These are phyloP conservation scores for Eucriotettix oculatus DNA, from an alignment of 2,888 invertebrate species.

Conservation along the genomic window DNA sequence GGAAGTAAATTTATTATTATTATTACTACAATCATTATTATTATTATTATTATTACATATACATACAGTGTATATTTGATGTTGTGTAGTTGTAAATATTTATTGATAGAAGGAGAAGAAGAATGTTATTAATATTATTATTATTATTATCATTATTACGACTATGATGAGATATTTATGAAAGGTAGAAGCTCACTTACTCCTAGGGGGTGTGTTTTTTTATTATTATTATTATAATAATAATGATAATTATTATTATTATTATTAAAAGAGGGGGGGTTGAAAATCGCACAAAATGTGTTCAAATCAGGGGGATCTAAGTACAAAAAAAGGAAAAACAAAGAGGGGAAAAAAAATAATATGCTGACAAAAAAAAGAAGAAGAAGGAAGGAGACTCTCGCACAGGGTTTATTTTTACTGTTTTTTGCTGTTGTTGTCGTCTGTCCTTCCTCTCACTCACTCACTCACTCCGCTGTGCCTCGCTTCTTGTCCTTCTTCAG, in stretches of 20 bases:
- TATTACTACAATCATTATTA: not conserved
- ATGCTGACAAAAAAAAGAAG: too few species aligned
- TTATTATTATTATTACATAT: constrained; percentile 9
- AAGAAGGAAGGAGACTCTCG: too few species aligned
- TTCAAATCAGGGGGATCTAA: not conserved
- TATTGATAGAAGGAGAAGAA: constrained; percentile 9
- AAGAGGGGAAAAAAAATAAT: too few species aligned
- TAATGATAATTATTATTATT: too few species aligned
- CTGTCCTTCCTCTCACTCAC: too few species aligned
- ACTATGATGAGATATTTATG: constrained; percentile 2
- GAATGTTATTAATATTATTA: constrained; percentile 10
- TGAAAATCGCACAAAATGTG: not conserved
- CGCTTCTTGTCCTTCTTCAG: too few species aligned
- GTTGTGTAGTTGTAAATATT: constrained; percentile 15
- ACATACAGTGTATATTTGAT: constrained; percentile 13
- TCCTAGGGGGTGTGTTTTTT: constrained; percentile 2
- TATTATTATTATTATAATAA: too few species aligned
- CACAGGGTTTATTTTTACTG: too few species aligned
- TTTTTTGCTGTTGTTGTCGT: too few species aligned
- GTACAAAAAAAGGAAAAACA: too few species aligned
- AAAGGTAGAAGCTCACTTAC: constrained; percentile 5
- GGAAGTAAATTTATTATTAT: not conserved
- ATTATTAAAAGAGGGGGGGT: too few species aligned
- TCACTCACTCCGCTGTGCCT: too few species aligned
- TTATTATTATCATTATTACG: constrained; percentile 8